Percentiles rank a stretch among this genome's conserved stretches.
Conservation (phyloP, 2,113 vertebrate species). For the Genyomyrus donnyi region DNA sequence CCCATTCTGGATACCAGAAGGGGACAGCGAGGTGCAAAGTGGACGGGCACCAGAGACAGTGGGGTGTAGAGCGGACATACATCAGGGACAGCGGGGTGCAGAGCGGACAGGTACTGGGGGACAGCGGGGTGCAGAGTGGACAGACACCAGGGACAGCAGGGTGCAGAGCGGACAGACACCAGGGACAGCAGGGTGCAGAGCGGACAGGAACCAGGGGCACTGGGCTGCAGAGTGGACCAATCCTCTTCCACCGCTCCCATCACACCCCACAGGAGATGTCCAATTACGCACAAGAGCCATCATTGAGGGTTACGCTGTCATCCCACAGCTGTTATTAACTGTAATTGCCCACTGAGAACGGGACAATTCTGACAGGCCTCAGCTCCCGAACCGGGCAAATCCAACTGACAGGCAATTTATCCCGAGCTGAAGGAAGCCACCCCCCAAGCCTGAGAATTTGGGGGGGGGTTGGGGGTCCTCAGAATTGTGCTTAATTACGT, state of each 20-base stretch:
- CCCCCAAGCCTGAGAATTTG: not conserved
- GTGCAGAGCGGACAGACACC: too few relatives aligned
- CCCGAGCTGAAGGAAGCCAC: not conserved
- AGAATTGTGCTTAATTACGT: not conserved
- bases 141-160: too few relatives aligned
- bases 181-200: too few relatives aligned
- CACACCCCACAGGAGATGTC: not conserved
- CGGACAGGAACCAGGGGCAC: too few relatives aligned
- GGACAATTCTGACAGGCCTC: slow-evolving; percentile 2
- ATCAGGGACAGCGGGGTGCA: not conserved
- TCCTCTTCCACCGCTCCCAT: not conserved
- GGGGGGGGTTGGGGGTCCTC: not conserved
- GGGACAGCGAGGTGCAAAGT: not conserved
- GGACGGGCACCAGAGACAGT: too few relatives aligned
- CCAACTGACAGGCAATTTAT: slow-evolving; percentile 18
- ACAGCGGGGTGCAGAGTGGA: too few relatives aligned
- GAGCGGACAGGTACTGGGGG: too few relatives aligned
- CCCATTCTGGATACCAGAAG: too few relatives aligned
- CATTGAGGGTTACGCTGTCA: not conserved
- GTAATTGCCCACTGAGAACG: slow-evolving; percentile 3
- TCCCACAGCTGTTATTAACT: not conserved
- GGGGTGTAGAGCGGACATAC: not conserved
- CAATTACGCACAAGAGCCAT: not conserved
- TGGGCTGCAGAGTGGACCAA: not conserved
- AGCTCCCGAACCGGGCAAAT: not conserved